Conservation (phyloP, 2,888 invertebrate species). For the Meliscaeva auricollis region DNA sequence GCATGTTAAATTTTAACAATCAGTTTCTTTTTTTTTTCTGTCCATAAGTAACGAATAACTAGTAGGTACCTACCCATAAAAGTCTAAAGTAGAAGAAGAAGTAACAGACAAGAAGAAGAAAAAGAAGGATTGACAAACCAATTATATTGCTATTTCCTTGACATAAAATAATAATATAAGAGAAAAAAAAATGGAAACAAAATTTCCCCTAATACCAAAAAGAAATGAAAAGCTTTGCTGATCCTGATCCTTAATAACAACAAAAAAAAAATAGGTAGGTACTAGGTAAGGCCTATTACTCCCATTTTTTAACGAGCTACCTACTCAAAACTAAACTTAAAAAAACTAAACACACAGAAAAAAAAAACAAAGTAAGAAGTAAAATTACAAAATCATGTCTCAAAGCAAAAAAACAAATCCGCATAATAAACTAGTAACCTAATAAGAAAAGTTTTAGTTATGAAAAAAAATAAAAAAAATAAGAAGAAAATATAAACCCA, state of each 20-base stretch:
- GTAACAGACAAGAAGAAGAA: background rate
- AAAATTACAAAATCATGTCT: slow-evolving; percentile 24
- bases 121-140: slow-evolving; percentile 21
- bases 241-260: slow-evolving; percentile 12
- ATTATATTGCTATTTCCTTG: slow-evolving; percentile 21
- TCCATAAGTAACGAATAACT: background rate
- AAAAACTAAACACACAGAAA: no score
- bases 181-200: background rate
- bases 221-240: slow-evolving; percentile 1
- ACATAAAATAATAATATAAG: background rate
- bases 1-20: slow-evolving; percentile 12
- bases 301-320: slow-evolving; percentile 20
- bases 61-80: no score
- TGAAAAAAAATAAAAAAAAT: background rate
- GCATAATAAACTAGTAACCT: slow-evolving; percentile 30
- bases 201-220: background rate
- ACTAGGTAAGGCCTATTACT: slow-evolving; percentile 24
- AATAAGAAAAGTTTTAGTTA: slow-evolving; percentile 24
- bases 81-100: background rate
- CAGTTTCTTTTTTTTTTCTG: background rate
- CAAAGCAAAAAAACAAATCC: background rate
- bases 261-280: no score
- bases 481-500: no score
- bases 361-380: background rate
- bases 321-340: background rate